Evolutionary conservation across 1,140 invertebrate species (phyloP).

Genomic region (Trypoxylus dichotomus): DNA sequence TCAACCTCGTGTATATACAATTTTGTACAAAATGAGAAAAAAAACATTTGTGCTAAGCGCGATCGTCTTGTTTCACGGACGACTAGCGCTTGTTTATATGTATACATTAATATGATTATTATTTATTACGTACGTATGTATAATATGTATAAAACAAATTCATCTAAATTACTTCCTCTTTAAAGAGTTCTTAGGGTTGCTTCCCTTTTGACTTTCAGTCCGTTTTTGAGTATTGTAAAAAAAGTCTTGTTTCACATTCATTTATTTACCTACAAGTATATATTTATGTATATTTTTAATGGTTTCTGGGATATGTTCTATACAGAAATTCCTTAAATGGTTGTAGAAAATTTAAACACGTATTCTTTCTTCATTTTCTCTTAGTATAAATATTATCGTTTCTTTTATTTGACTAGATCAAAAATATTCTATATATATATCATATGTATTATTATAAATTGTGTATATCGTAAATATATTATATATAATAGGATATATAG

Average conservation of each 20-base stretch:
- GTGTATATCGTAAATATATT: not conserved
- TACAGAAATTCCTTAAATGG: slow-evolving; percentile 20
- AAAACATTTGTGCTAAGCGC: slow-evolving; percentile 20
- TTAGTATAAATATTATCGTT: not conserved
- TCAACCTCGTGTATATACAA: slow-evolving; percentile 12
- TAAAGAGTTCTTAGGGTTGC: not conserved
- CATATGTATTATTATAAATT: not conserved
- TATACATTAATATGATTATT: not conserved
- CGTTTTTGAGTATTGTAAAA: not conserved
- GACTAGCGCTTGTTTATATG: not conserved
- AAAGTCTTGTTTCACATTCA: not conserved
- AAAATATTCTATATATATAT: slow-evolving; percentile 19
- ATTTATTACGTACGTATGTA: not conserved
- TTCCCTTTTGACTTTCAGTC: slow-evolving; percentile 4
- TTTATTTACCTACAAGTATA: not conserved
- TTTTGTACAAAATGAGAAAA: not conserved
- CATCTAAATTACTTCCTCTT: not conserved
- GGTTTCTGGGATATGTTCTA: not conserved
- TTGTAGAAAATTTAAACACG: slow-evolving; percentile 27
- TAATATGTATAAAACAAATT: slow-evolving; percentile 8
- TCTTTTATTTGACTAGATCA: slow-evolving; percentile 10
- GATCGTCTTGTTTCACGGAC: not conserved
- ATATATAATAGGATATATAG: not conserved
- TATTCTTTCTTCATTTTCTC: not conserved
- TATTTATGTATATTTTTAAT: not conserved